A percentile compares a stretch with the other conserved stretches of the same genome.
Evolutionary conservation across 2,797 vertebrate genomes (phyloP).

Genomic region (Sebastes minor): DNA sequence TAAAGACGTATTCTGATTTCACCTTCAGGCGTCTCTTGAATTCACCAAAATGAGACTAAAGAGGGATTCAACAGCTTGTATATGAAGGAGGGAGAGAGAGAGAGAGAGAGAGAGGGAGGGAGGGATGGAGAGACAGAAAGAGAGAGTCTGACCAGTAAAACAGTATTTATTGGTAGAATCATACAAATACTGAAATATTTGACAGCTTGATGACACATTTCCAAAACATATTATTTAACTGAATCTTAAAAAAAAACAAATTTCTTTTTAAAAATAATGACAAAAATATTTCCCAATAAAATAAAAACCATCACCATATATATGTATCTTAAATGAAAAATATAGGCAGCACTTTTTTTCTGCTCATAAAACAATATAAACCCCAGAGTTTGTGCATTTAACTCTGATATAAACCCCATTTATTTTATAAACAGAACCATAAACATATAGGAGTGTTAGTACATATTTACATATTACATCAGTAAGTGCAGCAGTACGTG

Average conservation of each 20-base stretch:
- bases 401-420: constrained; percentile 16
- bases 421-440: constrained; percentile 1
- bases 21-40: neutral
- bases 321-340: constrained; percentile 27
- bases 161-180: constrained; percentile 89
- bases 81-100: constrained; percentile 1
- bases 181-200: constrained; percentile 87
- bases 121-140: neutral
- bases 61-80: constrained; percentile 3
- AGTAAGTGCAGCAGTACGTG: constrained; percentile 39
- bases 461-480: constrained; percentile 27
- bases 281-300: constrained; percentile 17
- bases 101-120: too few relatives aligned
- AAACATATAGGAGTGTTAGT: neutral
- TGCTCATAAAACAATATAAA: constrained; percentile 19
- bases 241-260: neutral
- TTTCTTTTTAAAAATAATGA: neutral
- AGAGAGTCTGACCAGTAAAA: neutral
- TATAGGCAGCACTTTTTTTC: neutral
- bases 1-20: neutral
- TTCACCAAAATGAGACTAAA: neutral
- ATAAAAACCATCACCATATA: constrained; percentile 80
- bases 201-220: constrained; percentile 75
- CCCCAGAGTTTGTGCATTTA: neutral
- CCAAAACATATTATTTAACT: constrained; percentile 41